Base-by-base conservation (phyloP, 1,140 invertebrate species). In the Drosophila aff. region DNA sequence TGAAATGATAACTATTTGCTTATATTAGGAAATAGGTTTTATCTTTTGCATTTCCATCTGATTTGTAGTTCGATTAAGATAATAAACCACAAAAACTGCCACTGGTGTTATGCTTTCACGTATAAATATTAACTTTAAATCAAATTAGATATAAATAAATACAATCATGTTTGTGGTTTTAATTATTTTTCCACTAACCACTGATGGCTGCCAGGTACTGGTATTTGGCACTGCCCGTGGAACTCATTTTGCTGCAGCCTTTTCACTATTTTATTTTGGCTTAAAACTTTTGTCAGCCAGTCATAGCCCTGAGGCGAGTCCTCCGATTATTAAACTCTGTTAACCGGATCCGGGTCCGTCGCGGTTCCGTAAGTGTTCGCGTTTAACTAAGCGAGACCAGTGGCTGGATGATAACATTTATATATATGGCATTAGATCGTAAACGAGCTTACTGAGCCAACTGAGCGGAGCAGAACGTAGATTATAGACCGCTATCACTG, bases 161-260 rank as follows among this genome's bases (percentile, higher is more conserved):
- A 23, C 2, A 3, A 5, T n/a, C 15, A 21, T 46, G 8, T 10
- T 21, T 1, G 21, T 47, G 21, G 11, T 9, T 31, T 18, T 0
- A 1, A 2, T 18, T 33, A 4, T 40, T 16, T 15, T 52, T 6
- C 0, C 67, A 90, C 85, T 40, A 80, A 90, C 85, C 85, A 58
- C 74, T 74, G 28, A 90, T 55, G 10, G 69, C 79, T 23, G 85
- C 85, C 67, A 90, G 38, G 52, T 90, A 90, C 28, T 90, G 85
- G 44, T 64, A 58, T 58, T 82, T 90, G 3, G 73, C 65, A 66
- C 65, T 60, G 26, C 85, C 85, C 9, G 50, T 13, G 21, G 50
- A 44, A 40, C 52, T 77, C 78, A 90, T 90, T 46, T 50, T 63
- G 15, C 15, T 13, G 11, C 0, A 38, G 10, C 18, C n/a, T 36